Evolutionary conservation across 1,140 invertebrate genomes (phyloP), one percentile per base, ranked within the genome.

Genomic region (Melanaphis sacchari): DNA sequence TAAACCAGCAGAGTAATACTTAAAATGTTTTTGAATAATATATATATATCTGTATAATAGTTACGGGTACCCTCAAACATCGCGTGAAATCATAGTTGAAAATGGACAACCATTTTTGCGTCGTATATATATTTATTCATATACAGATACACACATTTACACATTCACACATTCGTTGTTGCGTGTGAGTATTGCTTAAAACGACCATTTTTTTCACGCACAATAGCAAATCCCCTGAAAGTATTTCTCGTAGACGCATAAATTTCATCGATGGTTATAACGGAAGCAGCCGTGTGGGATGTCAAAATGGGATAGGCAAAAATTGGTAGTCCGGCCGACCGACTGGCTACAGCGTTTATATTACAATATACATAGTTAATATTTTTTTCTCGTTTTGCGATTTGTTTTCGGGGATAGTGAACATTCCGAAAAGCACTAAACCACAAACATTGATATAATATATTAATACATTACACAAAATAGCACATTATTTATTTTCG

Each of bases 341-440:
- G 59, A 76, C 59, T 76, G 59, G 59, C 59, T n/a, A n/a, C 59
- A n/a, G 31, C 59, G 59, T 18, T 76, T n/a, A n/a, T 76, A 76
- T n/a, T n/a, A n/a, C 59, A n/a, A 76, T 76, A 76, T 76, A n/a
- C 59, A 76, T 76, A n/a, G 59, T 76, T n/a, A 76, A 76, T 76
- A 76, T 76, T 84, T 84, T 41, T 40, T 24, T 22, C 38, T 11
- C 11, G 26, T 46, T 85, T 46, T 15, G 4, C 11, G 84, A 41
- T 85, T 85, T 85, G 40, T 85, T 85, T 85, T 85, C 41, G 26
- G 24, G 15, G 38, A 85, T 7, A 11, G 38, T 4, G 41, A 85
- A 85, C 84, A 85, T 85, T 85, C 84, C 84, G 5, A 41, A 85
- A 85, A 85, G 11, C 41, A 85, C 31, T 85, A 85, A 85, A 85